Conservation (phyloP, 2,113 vertebrate genomes). For the Halichoeres trimaculatus region DNA sequence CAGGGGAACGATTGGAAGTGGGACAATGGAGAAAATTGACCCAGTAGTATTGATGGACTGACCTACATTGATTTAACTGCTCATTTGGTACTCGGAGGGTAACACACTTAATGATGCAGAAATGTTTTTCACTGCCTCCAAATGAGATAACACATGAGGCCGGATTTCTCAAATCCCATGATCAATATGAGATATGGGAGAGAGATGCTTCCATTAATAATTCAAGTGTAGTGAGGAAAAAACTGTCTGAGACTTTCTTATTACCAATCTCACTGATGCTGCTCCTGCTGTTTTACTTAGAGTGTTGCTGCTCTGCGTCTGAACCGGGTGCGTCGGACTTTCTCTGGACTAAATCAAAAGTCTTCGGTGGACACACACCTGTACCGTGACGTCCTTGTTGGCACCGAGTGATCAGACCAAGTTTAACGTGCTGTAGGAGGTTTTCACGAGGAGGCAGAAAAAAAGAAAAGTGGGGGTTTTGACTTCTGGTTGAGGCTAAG, state of each 20-base stretch:
- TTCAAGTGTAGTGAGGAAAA: conserved; percentile 13
- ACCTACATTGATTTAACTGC: conserved; percentile 61
- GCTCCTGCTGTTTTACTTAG: neutral
- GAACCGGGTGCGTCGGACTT: conserved; percentile 5
- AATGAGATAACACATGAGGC: neutral
- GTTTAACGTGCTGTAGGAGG: too few species aligned
- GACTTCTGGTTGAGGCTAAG: neutral
- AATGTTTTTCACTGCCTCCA: neutral
- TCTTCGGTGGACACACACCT: neutral
- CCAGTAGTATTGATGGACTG: conserved; percentile 47
- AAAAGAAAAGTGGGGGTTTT: too few species aligned
- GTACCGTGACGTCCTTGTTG: neutral
- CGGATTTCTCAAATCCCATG: neutral
- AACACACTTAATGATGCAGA: conserved; percentile 2
- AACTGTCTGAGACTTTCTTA: neutral
- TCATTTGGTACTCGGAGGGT: conserved; percentile 24
- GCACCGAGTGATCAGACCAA: neutral
- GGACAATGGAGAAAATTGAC: conserved; percentile 17
- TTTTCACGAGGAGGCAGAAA: neutral
- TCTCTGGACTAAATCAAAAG: conserved; percentile 5
- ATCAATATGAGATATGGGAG: conserved; percentile 1
- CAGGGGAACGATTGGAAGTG: conserved; percentile 33
- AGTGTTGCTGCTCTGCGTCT: neutral
- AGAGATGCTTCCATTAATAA: conserved; percentile 18
- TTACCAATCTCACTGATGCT: neutral